phyloP scores from a whole-genome alignment of 1,140 invertebrate species.

The Ditylenchus dipsaci region DNA sequence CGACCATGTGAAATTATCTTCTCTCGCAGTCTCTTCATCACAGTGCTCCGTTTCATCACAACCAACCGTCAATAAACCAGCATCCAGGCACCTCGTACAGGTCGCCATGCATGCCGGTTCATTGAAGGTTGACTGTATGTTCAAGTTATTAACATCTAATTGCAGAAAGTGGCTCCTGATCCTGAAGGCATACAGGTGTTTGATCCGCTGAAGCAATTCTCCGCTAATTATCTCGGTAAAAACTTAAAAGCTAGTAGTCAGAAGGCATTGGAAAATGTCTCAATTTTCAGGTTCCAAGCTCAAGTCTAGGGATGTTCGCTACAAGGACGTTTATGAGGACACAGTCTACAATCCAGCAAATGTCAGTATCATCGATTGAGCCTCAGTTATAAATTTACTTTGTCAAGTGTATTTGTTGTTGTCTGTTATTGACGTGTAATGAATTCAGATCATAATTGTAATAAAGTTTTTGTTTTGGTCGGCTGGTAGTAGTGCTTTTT shows the following conservation, averaged over 20 bases:
- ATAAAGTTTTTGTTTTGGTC: background rate
- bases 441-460: background rate
- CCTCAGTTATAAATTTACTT: background rate
- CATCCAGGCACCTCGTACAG: no score
- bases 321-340: constrained; percentile 51
- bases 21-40: no score
- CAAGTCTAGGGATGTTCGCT: constrained; percentile 27
- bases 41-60: no score
- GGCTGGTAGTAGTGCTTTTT: no score
- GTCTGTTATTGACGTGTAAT: background rate
- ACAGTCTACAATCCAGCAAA: constrained; percentile 54
- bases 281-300: constrained; percentile 6
- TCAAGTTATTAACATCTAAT: no score
- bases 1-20: no score
- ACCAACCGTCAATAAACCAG: no score
- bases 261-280: no score
- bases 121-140: no score
- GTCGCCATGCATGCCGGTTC: no score
- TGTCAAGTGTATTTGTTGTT: background rate
- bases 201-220: constrained; percentile 49
- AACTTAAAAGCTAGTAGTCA: no score
- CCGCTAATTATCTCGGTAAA: constrained; percentile 28
- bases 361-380: constrained; percentile 37
- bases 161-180: constrained; percentile 14
- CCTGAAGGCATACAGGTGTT: constrained; percentile 27